Evolutionary conservation across 2,888 invertebrate genomes (phyloP), one percentile per base, ranked within the genome.

Genomic region (Cosmorhoe ocellata): DNA sequence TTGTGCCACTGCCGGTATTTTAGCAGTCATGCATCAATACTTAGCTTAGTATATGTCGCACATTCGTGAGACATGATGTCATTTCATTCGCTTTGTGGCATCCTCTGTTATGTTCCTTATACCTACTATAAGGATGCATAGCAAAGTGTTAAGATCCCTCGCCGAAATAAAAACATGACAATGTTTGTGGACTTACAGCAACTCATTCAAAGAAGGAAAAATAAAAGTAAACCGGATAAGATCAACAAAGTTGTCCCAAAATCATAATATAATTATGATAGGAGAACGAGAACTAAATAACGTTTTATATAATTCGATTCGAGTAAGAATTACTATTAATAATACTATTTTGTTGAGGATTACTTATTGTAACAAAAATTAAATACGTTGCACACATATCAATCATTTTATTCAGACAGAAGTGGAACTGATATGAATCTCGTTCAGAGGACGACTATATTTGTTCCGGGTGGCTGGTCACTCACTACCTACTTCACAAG

Each of bases 51-150:
- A 10, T 26, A 6, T 30, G 11, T 9, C 24, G 65, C 69, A 73
- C 74, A 78, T 80, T 79, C 66, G 68, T 66, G 65, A 70, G 70
- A 73, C 74, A 69, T 84, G 84, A 84, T 81, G 84, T 86, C 84
- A 84, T 77, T 18, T 78, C 67, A 69, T 69, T 65, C 67, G 69
- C 67, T 72, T 72, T 76, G 80, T 81, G 78, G 77, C 72, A 68
- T 74, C 14, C 34, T 49, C 31, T 79, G 70, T 78, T 76, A 32
- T 42, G 39, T 44, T 48, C 39, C 27, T 43, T 39, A 10, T 52
- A 37, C 30, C 24, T 45, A 38, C n/a, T 51, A 56, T 41, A 51
- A 50, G 44, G 51, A 49, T 51, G 49, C 51, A 51, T 38, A 54
- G 56, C 52, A 81, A 83, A 82, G 79, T 79, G 79, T 56, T 67